These are phyloP conservation scores for Seira ritae DNA, from an alignment of 2,888 invertebrate species.

Conservation along the genomic window DNA sequence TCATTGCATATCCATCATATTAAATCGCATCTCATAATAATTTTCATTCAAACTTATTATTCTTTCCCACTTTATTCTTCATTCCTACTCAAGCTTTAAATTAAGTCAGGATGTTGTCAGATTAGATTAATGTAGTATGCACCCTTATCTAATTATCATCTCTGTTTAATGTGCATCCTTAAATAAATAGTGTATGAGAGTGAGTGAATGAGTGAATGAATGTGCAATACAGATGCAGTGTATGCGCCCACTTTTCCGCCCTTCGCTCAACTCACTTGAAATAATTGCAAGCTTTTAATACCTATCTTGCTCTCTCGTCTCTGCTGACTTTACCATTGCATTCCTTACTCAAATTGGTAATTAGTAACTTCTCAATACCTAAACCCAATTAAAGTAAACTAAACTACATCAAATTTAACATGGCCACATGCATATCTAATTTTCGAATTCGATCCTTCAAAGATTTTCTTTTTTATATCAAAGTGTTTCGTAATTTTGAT, in stretches of 20 bases:
- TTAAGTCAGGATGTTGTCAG: conserved; percentile 37
- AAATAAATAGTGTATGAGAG: background rate
- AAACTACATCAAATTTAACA: background rate
- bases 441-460: background rate
- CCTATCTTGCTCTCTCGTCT: too few relatives aligned
- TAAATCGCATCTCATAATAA: too few relatives aligned
- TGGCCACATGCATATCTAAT: background rate
- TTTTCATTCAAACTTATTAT: background rate
- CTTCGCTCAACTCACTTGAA: too few relatives aligned
- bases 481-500: background rate
- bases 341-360: too few relatives aligned
- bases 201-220: too few relatives aligned
- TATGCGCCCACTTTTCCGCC: background rate
- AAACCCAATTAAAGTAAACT: too few relatives aligned
- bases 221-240: background rate
- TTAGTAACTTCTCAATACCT: background rate
- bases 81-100: conserved; percentile 47
- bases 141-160: background rate
- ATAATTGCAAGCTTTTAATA: background rate
- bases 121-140: conserved; percentile 26
- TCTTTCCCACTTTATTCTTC: conserved; percentile 50
- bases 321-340: too few relatives aligned
- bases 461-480: background rate
- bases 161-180: background rate
- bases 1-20: too few relatives aligned